Base-by-base conservation (phyloP, 2,113 vertebrate species). In the Plestiodon gilberti region DNA sequence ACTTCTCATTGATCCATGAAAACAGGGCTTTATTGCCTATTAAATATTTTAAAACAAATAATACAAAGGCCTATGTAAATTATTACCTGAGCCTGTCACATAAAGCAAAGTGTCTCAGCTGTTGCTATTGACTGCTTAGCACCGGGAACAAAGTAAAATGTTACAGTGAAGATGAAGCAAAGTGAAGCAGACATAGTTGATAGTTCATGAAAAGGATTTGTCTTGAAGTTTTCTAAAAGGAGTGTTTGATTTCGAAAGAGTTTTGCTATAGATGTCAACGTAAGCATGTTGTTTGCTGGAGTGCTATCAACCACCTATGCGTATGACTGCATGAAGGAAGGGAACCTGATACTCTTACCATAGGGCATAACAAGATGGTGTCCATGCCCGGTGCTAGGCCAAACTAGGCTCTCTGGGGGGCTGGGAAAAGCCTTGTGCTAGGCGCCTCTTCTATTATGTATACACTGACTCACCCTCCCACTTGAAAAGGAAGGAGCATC, bases 41-140 rank as follows among this genome's bases (percentile, higher is more conserved):
- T 33, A 87, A 86, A 84, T 90, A 52, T 35, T 86, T 10, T 82
- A 3, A 35, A 81, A 57, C 22, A 82, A 90, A 84, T 17, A 38
- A 78, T 17, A 22, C 33, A 1, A 0, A 73, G 33, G 76, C 2
- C 67, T 8, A 57, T 13, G 55, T 69, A 87, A 40, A 43, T 30
- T 73, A 55, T 38, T 43, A 6, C 40, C 22, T 64, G 28, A 35
- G 18, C 55, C 0, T 0, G 83, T 78, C 76, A n/a, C 48, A 3
- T 85, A 65, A 33, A n/a, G 85, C 65, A 70, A 57, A 78, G 2
- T 3, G 20, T 15, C 13, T 28, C 38, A 78, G 35, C 48, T 48
- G 0, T 0, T 2, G 1, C 17, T 70, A 9, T 1, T 0, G 78
- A 4, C 59, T 84, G 0, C 18, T 4, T 20, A 59, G 38, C 3